These are phyloP conservation scores for Diuraphis noxia DNA, from an alignment of 1,140 invertebrate species.

Conservation along the genomic window DNA sequence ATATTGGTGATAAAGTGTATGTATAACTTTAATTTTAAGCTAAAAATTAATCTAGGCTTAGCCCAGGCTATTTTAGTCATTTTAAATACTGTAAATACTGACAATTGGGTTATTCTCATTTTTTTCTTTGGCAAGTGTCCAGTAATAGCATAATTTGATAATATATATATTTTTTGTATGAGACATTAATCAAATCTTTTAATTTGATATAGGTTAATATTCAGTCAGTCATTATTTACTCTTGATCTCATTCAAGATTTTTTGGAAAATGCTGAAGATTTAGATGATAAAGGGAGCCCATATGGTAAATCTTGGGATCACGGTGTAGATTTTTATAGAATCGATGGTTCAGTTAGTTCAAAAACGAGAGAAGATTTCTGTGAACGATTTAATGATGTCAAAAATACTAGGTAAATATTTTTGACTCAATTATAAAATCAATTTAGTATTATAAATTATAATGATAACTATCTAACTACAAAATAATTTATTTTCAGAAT, in stretches of 20 bases:
- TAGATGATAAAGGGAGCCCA: constrained; percentile 60
- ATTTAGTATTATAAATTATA: constrained; percentile 53
- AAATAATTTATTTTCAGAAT: constrained; percentile 63
- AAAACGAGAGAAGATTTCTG: constrained; percentile 78
- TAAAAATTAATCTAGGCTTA: not conserved
- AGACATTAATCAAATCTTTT: constrained; percentile 46
- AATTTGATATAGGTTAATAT: constrained; percentile 73
- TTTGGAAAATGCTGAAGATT: constrained; percentile 72
- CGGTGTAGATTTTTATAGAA: constrained; percentile 81
- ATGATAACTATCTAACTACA: constrained; percentile 54
- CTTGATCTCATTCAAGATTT: constrained; percentile 90
- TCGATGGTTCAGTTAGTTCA: constrained; percentile 85
- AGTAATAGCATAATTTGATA: too few species aligned
- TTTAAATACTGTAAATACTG: not conserved
- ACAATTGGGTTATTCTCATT: not conserved
- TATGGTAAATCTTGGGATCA: constrained; percentile 73
- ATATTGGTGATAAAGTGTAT: constrained; percentile 91
- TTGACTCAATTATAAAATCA: not conserved
- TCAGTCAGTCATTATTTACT: constrained; percentile 87
- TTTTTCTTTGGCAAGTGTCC: too few species aligned
- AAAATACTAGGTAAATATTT: constrained; percentile 68
- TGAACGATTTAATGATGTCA: constrained; percentile 80
- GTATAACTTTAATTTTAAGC: constrained; percentile 56
- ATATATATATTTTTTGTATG: too few species aligned
- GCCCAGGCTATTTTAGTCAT: too few species aligned